phyloP scores from a whole-genome alignment of 2,113 vertebrate genomes.

The Lophura nycthemera region DNA sequence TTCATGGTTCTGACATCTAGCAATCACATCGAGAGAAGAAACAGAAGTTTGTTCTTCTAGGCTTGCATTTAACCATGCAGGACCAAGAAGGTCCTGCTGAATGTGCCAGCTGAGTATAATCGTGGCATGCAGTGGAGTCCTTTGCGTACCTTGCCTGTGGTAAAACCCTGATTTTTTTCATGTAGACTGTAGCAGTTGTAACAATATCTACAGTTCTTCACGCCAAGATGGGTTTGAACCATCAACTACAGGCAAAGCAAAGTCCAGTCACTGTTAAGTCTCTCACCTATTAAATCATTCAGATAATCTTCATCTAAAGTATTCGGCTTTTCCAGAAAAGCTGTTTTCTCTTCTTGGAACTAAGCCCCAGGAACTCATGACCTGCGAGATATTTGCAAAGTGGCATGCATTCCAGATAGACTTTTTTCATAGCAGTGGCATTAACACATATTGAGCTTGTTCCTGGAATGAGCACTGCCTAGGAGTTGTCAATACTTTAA shows the following conservation, averaged over 20 bases:
- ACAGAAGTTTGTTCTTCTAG: not conserved
- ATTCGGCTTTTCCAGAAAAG: constrained; percentile 21
- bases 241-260: not conserved
- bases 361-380: constrained; percentile 26
- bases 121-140: not conserved
- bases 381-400: constrained; percentile 17
- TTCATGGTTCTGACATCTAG: not conserved
- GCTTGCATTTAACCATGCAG: not conserved
- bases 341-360: constrained; percentile 21
- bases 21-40: not conserved
- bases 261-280: not conserved
- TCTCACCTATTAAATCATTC: not conserved
- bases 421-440: constrained; percentile 2
- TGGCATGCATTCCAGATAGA: constrained; percentile 13
- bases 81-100: not conserved
- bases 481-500: constrained; percentile 61
- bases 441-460: constrained; percentile 35
- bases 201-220: not conserved
- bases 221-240: not conserved
- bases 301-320: not conserved
- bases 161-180: constrained; percentile 3
- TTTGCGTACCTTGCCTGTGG: not conserved
- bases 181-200: not conserved
- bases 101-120: not conserved
- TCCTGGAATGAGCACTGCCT: constrained; percentile 51